Evolutionary conservation across 2,888 invertebrate genomes (phyloP).

Genomic region (Deilephila porcellus): DNA sequence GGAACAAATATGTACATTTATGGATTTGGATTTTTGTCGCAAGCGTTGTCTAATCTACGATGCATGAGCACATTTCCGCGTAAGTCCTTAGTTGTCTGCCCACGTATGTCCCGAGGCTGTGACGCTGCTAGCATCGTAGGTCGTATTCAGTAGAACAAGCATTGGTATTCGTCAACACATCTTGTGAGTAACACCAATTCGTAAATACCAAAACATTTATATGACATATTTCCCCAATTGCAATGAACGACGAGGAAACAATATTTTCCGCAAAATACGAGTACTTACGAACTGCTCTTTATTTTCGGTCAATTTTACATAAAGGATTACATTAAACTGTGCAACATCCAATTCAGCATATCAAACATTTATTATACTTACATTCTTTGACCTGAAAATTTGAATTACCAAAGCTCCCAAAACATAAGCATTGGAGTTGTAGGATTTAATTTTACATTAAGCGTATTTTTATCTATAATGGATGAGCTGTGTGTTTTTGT

Average conservation of each 20-base stretch:
- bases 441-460: slow-evolving; percentile 27
- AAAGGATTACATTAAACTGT: not conserved
- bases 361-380: too few relatives aligned
- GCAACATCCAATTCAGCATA: too few relatives aligned
- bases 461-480: slow-evolving; percentile 34
- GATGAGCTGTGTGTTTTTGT: slow-evolving; percentile 50
- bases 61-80: slow-evolving; percentile 68
- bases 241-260: slow-evolving; percentile 39
- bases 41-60: slow-evolving; percentile 54
- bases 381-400: too few relatives aligned
- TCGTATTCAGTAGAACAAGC: slow-evolving; percentile 52
- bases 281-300: not conserved
- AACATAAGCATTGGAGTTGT: not conserved
- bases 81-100: slow-evolving; percentile 74
- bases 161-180: slow-evolving; percentile 72
- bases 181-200: slow-evolving; percentile 55
- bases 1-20: slow-evolving; percentile 34
- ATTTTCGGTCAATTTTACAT: not conserved
- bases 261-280: too few relatives aligned
- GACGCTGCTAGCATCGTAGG: slow-evolving; percentile 55
- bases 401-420: too few relatives aligned
- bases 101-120: slow-evolving; percentile 76
- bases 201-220: slow-evolving; percentile 46
- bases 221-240: slow-evolving; percentile 50
- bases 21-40: slow-evolving; percentile 52